Percentiles rank a stretch among this genome's conserved stretches.
These are phyloP conservation scores for Caenorhabditis brenneri DNA, from an alignment of 1,140 invertebrate species.

Conservation along the genomic window DNA sequence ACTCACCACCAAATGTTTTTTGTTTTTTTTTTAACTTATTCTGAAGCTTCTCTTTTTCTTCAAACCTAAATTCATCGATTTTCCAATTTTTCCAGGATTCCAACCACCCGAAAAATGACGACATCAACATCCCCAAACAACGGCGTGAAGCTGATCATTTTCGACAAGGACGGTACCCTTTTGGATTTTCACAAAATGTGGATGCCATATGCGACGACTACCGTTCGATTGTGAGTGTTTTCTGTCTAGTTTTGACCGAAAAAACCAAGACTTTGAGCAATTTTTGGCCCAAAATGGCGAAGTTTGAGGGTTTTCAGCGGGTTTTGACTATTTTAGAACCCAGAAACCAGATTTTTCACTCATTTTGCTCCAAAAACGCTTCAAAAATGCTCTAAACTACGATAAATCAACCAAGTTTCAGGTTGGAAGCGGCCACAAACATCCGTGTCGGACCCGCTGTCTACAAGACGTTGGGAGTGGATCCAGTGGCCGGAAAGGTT, in stretches of 20 bases:
- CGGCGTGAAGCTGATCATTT: constrained; percentile 71
- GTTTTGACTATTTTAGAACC: too few species aligned
- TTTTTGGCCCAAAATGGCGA: too few species aligned
- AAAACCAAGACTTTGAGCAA: too few species aligned
- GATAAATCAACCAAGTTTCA: too few species aligned
- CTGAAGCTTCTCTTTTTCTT: background rate
- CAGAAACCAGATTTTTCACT: too few species aligned
- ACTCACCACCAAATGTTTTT: too few species aligned
- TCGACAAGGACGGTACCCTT: constrained; percentile 74
- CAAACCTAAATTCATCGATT: background rate
- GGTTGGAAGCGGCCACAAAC: constrained; percentile 60
- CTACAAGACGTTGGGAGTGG: constrained; percentile 51
- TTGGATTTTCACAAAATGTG: constrained; percentile 74
- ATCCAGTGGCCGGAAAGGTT: constrained; percentile 47
- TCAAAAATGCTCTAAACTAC: background rate
- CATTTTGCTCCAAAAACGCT: too few species aligned
- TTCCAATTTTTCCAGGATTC: background rate
- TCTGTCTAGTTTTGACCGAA: too few species aligned
- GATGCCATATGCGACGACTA: constrained; percentile 72
- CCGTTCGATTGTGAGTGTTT: constrained; percentile 58
- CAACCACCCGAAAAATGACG: background rate
- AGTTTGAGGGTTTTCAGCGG: too few species aligned
- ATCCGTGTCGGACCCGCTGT: constrained; percentile 47
- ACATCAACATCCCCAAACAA: background rate
- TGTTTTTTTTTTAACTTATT: background rate